These are phyloP conservation scores for Megastigmus dorsalis DNA, from an alignment of 2,888 invertebrate species.

Conservation along the genomic window DNA sequence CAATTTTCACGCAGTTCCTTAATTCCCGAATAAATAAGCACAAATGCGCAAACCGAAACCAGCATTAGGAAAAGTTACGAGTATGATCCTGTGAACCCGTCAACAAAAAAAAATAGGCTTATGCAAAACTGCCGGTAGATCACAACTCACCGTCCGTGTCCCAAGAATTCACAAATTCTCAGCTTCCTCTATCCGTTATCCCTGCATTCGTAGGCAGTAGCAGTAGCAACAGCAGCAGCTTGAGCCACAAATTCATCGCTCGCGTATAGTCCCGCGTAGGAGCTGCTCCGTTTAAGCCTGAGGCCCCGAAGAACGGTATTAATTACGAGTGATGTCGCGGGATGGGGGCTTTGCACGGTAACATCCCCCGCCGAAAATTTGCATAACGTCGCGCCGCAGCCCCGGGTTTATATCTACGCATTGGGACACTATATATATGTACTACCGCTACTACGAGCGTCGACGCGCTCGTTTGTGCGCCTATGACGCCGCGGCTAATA, in stretches of 20 bases:
- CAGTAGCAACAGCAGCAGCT: background rate
- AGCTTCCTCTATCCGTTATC: conserved; percentile 6
- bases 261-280: background rate
- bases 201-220: background rate
- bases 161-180: background rate
- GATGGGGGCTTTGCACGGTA: conserved; percentile 25
- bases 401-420: no score
- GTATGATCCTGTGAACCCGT: no score
- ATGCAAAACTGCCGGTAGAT: background rate
- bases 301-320: conserved; percentile 44
- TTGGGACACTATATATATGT: no score
- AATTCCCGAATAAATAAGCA: no score
- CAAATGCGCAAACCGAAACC: no score
- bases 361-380: conserved; percentile 36
- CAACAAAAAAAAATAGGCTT: background rate
- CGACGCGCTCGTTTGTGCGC: conserved; percentile 25
- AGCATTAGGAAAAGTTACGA: no score
- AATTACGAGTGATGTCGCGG: conserved; percentile 50
- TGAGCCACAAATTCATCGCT: conserved; percentile 6
- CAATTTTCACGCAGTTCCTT: no score
- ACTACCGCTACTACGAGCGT: conserved; percentile 23
- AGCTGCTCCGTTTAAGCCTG: conserved; percentile 38
- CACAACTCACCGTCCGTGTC: background rate
- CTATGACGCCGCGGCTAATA: conserved; percentile 32
- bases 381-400: conserved; percentile 31